These are phyloP conservation scores for Nycticorax nycticorax DNA, from an alignment of 2,113 vertebrate species.

Conservation along the genomic window DNA sequence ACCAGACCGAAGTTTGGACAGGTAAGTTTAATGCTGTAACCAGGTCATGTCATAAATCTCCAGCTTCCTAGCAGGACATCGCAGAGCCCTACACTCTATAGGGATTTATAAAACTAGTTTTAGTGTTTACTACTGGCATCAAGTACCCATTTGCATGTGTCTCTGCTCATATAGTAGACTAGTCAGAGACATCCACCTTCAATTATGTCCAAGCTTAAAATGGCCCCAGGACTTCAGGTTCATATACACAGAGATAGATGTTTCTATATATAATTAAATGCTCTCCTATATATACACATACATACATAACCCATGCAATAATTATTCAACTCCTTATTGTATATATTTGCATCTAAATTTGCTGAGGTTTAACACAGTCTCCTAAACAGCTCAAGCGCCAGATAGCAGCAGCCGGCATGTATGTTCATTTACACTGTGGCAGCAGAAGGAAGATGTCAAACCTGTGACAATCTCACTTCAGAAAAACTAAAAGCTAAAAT, in stretches of 20 bases:
- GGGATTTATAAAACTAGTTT: neutral
- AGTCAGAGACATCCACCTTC: neutral
- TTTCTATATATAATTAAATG: neutral
- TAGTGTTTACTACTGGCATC: neutral
- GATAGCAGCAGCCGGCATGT: neutral
- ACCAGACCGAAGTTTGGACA: neutral
- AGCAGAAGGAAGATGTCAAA: neutral
- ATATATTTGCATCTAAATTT: neutral
- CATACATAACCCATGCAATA: neutral
- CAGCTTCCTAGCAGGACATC: neutral
- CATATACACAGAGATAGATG: fast-evolving
- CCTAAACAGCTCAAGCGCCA: neutral
- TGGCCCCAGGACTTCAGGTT: neutral
- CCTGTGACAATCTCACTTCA: neutral
- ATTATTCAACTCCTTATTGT: neutral
- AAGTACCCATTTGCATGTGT: neutral
- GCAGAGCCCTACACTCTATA: neutral
- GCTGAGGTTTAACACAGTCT: neutral
- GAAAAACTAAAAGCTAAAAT: neutral
- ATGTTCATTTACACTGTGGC: neutral
- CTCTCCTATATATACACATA: neutral
- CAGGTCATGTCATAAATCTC: neutral
- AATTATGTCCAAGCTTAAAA: neutral
- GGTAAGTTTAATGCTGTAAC: neutral
- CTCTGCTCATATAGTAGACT: neutral